phyloP scores from a whole-genome alignment of 2,888 invertebrate genomes.

The Phlogophora meticulosa region DNA sequence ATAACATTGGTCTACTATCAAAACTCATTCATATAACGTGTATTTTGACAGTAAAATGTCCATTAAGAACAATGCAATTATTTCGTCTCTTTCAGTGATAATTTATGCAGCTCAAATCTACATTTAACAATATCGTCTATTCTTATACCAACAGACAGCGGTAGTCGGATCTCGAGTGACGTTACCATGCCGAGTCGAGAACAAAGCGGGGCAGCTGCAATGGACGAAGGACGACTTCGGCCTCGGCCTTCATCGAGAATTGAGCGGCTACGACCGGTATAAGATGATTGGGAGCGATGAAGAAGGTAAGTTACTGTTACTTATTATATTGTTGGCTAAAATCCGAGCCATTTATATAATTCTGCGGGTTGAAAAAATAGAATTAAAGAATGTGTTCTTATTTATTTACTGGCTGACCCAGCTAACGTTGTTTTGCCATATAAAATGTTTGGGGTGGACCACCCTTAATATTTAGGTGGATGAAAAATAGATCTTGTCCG shows the following conservation, averaged over 20 bases:
- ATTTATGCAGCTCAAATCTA: background rate
- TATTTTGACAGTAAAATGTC: too few relatives aligned
- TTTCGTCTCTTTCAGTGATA: background rate
- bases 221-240: slow-evolving; percentile 99
- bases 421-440: too few relatives aligned
- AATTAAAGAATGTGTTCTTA: too few relatives aligned
- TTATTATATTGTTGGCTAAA: background rate
- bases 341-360: background rate
- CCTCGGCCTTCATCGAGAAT: slow-evolving; percentile 96
- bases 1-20: too few relatives aligned
- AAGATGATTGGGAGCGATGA: slow-evolving; percentile 99
- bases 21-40: too few relatives aligned
- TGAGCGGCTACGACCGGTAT: slow-evolving; percentile 98
- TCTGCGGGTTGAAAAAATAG: too few relatives aligned
- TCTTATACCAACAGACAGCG: slow-evolving; percentile 92
- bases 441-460: too few relatives aligned
- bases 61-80: too few relatives aligned
- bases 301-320: slow-evolving; percentile 92
- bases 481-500: too few relatives aligned
- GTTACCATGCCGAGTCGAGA: slow-evolving; percentile 96
- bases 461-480: too few relatives aligned
- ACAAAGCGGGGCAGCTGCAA: slow-evolving; percentile 97
- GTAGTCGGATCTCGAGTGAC: slow-evolving; percentile 97
- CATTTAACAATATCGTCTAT: slow-evolving; percentile 17
- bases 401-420: too few relatives aligned